Conservation (phyloP, 1,140 invertebrate species). For the Tetramorium alpestre region DNA sequence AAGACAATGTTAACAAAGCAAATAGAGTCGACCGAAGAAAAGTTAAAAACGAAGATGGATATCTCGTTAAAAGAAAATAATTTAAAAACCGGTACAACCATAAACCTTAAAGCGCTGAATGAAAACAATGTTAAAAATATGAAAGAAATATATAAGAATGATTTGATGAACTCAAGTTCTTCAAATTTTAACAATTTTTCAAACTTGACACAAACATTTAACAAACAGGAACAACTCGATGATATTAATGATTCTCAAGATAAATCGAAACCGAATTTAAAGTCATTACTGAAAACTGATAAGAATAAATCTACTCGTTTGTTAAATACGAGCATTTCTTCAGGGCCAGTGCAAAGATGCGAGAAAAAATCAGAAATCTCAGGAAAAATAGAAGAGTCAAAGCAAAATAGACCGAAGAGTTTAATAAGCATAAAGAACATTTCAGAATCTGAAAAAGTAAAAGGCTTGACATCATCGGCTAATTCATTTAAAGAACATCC, state of each 20-base stretch:
- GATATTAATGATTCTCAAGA: not conserved
- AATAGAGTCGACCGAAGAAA: not conserved
- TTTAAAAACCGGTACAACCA: not conserved
- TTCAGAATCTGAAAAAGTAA: conserved; percentile 3
- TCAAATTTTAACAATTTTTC: not conserved
- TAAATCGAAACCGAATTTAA: conserved; percentile 6
- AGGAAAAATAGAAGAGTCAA: not conserved
- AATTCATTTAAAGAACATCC: not conserved
- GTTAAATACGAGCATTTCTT: not conserved
- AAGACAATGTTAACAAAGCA: not conserved
- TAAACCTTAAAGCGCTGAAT: not conserved
- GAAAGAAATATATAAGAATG: not conserved
- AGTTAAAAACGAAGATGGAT: not conserved
- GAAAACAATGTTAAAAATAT: not conserved
- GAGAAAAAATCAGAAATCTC: not conserved
- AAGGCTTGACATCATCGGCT: too few species aligned
- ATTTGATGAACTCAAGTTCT: not conserved
- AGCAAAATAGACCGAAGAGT: not conserved
- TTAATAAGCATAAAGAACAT: not conserved
- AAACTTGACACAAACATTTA: not conserved
- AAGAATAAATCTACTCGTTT: not conserved
- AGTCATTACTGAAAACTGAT: not conserved
- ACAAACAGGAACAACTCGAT: not conserved
- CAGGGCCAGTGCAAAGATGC: not conserved
- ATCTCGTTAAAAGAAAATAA: not conserved